Evolutionary conservation across 2,113 vertebrate species (phyloP).

Genomic region (Enhydra lutris): DNA sequence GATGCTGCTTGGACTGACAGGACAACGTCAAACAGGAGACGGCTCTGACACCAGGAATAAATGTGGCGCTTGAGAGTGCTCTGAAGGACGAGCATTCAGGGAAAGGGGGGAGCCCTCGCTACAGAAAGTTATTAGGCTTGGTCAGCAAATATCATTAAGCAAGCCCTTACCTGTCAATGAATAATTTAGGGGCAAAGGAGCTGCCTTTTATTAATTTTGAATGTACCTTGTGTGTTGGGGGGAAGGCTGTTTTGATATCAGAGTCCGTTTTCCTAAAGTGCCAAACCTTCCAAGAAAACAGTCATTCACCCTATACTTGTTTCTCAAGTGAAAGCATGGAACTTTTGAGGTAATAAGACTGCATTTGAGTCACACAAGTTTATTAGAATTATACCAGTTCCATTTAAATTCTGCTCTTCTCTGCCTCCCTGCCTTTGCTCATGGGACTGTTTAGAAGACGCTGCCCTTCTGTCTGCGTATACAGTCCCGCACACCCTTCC

Average conservation of each 20-base stretch:
- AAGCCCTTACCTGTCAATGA: neutral
- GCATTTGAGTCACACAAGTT: neutral
- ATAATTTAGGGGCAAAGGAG: neutral
- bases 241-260: neutral
- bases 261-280: neutral
- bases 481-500: neutral
- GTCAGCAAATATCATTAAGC: neutral
- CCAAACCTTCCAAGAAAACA: neutral
- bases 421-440: neutral
- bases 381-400: neutral
- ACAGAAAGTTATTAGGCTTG: neutral
- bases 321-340: neutral
- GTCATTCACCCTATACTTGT: neutral
- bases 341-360: neutral
- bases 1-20: neutral
- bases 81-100: neutral
- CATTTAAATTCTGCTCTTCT: neutral
- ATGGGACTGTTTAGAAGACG: neutral
- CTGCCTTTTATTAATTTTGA: neutral
- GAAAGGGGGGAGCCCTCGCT: neutral
- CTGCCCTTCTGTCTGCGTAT: neutral
- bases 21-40: neutral
- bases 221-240: neutral
- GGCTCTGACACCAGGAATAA: neutral
- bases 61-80: neutral